Evolutionary conservation across 2,113 vertebrate genomes (phyloP).

Genomic region (Nestor notabilis): DNA sequence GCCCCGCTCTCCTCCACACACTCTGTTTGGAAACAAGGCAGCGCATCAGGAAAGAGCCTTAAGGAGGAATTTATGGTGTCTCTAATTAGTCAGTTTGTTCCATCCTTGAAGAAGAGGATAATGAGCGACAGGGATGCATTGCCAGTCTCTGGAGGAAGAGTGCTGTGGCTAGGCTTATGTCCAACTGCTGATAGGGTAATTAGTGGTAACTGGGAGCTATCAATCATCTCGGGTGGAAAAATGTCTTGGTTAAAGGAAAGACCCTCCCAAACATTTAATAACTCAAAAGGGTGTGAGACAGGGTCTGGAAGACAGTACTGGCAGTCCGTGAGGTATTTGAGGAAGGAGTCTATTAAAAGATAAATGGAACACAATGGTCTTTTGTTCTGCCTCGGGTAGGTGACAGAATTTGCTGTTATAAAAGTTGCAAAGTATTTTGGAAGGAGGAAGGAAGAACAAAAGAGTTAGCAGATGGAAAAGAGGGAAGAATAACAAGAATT

Average conservation of each 20-base stretch:
- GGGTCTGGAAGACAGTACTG: conserved; percentile 48
- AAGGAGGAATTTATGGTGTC: conserved; percentile 56
- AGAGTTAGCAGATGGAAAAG: conserved; percentile 46
- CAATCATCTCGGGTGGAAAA: conserved; percentile 49
- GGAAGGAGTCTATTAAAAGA: conserved; percentile 61
- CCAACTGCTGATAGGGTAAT: conserved; percentile 59
- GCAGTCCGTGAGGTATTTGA: conserved; percentile 17
- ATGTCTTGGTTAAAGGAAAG: conserved; percentile 48
- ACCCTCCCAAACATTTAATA: conserved; percentile 59
- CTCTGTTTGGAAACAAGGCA: conserved; percentile 19
- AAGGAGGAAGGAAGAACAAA: conserved; percentile 53
- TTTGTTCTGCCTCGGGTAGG: conserved; percentile 48
- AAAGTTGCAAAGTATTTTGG: conserved; percentile 44
- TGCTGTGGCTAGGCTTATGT: conserved; percentile 44
- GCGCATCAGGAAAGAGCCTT: not conserved
- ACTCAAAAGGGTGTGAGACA: conserved; percentile 51
- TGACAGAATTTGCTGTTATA: conserved; percentile 54
- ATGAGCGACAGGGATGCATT: not conserved
- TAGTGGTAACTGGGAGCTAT: conserved; percentile 65
- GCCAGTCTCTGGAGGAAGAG: conserved; percentile 37
- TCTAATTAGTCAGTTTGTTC: conserved; percentile 55
- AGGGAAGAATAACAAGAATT: not conserved
- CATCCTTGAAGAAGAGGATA: conserved; percentile 28
- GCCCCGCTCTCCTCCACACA: not conserved
- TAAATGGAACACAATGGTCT: conserved; percentile 52